These are phyloP conservation scores for Micrasema longulum DNA, from an alignment of 1,140 invertebrate genomes.

Conservation along the genomic window DNA sequence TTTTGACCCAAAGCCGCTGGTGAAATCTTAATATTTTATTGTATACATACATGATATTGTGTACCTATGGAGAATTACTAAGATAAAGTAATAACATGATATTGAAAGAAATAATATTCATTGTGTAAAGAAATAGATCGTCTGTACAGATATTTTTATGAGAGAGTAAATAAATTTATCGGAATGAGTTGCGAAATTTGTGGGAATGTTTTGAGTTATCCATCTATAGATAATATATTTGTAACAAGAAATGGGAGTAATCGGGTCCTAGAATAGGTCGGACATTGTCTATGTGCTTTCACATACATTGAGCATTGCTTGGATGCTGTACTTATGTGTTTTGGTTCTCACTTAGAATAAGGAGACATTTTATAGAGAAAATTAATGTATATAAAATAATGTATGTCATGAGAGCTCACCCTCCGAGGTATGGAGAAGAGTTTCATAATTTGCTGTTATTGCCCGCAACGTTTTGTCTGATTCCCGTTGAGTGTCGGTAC, in stretches of 20 bases:
- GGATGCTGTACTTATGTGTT: conserved; percentile 32
- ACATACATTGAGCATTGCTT: conserved; percentile 41
- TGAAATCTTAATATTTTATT: too few species aligned
- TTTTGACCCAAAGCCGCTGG: too few species aligned
- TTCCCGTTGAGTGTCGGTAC: background rate
- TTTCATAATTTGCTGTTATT: conserved; percentile 41
- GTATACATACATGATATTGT: too few species aligned
- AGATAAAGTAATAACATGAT: background rate
- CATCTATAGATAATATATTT: background rate
- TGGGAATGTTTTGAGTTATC: background rate
- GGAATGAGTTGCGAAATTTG: conserved; percentile 2
- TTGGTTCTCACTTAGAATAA: conserved; percentile 51
- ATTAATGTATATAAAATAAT: conserved; percentile 51
- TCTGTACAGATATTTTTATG: conserved; percentile 35
- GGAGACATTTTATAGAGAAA: conserved; percentile 53
- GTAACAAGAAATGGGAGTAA: conserved; percentile 8
- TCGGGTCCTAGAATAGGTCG: conserved; percentile 33
- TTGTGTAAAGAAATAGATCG: background rate
- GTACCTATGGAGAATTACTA: too few species aligned
- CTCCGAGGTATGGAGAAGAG: conserved; percentile 7
- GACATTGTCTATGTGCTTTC: conserved; percentile 44
- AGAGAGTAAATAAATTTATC: conserved; percentile 23
- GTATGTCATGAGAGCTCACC: conserved; percentile 39
- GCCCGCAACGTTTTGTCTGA: conserved; percentile 36
- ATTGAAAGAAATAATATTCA: conserved; percentile 5